Evolutionary conservation across 2,113 vertebrate species (phyloP), one percentile per base, ranked within the genome.

Genomic region (Halichoerus grypus): DNA sequence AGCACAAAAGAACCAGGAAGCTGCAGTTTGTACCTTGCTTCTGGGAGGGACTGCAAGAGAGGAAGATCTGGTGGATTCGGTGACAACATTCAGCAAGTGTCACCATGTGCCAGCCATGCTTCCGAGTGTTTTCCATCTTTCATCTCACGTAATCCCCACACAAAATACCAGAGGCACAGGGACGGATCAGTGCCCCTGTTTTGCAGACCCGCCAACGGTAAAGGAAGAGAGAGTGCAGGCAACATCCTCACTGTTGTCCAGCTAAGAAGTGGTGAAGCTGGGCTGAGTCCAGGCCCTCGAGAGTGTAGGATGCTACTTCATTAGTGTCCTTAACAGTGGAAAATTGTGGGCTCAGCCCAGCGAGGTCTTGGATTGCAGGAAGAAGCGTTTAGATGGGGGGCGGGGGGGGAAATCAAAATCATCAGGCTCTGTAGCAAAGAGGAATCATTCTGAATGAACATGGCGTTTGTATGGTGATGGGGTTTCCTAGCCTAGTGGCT

Each of bases 41-140:
- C 49, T 61, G 65, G 39, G 59, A 88, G 59, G 9, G 61, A 9
- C 26, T 19, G 22, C 19, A 5, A 12, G 14, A 24, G n/a, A 63
- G 42, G 53, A 19, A 63, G 59, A 72, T 5, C 18, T 0, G 13
- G n/a, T 1, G 5, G 42, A 15, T 26, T 72, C 18, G 57, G 83
- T 7, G n/a, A 36, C 83, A 91, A 28, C 49, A 49, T 0, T n/a
- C 26, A 76, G n/a, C 19, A 59, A 36, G 77, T 6, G 57, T 51
- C 8, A n/a, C 16, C 8, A 1, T 0, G 7, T 2, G 24, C 55
- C 31, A 26, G n/a, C 51, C 53, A 21, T 0, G 46, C 22, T 42
- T 49, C 79, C 18, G 26, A 71, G 67, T 22, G 53, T 28, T 55
- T 49, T 33, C 21, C 22, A 4, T 12, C 57, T 28, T 14, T 91